phyloP scores from a whole-genome alignment of 1,140 invertebrate species.

The Trichomalopsis sarcophagae region DNA sequence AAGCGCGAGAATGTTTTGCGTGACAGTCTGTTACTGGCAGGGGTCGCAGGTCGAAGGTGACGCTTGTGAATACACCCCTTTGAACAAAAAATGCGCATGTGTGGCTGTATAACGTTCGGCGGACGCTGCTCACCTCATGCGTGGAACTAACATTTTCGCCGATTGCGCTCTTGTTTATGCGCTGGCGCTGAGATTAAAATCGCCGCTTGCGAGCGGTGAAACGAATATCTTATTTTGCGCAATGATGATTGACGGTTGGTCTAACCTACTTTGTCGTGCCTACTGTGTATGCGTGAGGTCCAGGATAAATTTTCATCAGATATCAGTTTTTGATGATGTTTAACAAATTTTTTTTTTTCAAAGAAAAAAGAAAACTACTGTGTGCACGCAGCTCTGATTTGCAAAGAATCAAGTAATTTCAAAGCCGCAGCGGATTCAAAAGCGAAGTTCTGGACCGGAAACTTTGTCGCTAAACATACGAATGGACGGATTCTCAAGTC shows the following conservation, averaged over 20 bases:
- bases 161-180: neutral
- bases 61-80: neutral
- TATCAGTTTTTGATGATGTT: too few species aligned
- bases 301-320: too few species aligned
- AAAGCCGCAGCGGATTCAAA: neutral
- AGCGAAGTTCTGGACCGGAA: neutral
- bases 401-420: neutral
- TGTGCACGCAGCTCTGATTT: neutral
- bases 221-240: neutral
- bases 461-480: slow-evolving; percentile 6
- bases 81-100: neutral
- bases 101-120: neutral
- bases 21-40: slow-evolving; percentile 25
- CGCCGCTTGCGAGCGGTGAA: neutral
- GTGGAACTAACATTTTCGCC: slow-evolving; percentile 28
- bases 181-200: slow-evolving; percentile 17
- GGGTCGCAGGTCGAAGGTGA: neutral
- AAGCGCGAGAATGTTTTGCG: slow-evolving; percentile 31
- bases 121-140: neutral
- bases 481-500: slow-evolving; percentile 17
- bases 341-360: too few species aligned
- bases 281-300: too few species aligned
- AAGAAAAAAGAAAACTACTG: too few species aligned
- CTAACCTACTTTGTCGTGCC: too few species aligned
- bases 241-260: neutral